Conservation (phyloP, 37 sponge, comb jelly and placozoan genomes). For the Cladorhizidae sp. region DNA sequence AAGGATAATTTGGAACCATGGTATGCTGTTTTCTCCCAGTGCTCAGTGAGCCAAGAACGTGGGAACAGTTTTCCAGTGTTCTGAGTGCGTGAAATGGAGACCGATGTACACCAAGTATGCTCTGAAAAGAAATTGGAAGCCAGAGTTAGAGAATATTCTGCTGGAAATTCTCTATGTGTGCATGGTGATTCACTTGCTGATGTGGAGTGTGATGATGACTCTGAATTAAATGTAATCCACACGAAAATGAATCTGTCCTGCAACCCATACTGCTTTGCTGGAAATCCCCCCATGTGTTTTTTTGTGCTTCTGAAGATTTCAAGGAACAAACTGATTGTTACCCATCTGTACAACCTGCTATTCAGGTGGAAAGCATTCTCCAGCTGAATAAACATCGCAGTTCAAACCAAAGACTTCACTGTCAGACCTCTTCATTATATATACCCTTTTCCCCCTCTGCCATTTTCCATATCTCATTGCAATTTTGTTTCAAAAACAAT, state of each 20-base stretch:
- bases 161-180: slow-evolving; percentile 20
- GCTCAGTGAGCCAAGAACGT: slow-evolving; percentile 61
- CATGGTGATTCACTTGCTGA: slow-evolving; percentile 36
- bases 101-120: slow-evolving; percentile 29
- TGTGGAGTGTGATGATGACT: slow-evolving; percentile 30
- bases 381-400: too few relatives aligned
- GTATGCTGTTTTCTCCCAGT: slow-evolving; percentile 27
- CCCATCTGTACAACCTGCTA: slow-evolving; percentile 7
- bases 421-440: too few relatives aligned
- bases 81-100: slow-evolving; percentile 51
- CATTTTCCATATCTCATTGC: too few relatives aligned
- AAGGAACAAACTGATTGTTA: too few relatives aligned
- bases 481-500: too few relatives aligned
- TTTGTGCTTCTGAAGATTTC: slow-evolving; percentile 44
- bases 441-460: too few relatives aligned
- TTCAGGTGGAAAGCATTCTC: too few relatives aligned
- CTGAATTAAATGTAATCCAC: slow-evolving; percentile 17
- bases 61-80: not conserved
- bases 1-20: slow-evolving; percentile 14
- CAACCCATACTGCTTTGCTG: slow-evolving; percentile 49
- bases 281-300: slow-evolving; percentile 46
- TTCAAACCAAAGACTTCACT: too few relatives aligned
- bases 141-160: slow-evolving; percentile 17
- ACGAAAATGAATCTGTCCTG: slow-evolving; percentile 41
- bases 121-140: slow-evolving; percentile 24